phyloP scores from a whole-genome alignment of 2,888 invertebrate genomes.

The Chouioia cunea region DNA sequence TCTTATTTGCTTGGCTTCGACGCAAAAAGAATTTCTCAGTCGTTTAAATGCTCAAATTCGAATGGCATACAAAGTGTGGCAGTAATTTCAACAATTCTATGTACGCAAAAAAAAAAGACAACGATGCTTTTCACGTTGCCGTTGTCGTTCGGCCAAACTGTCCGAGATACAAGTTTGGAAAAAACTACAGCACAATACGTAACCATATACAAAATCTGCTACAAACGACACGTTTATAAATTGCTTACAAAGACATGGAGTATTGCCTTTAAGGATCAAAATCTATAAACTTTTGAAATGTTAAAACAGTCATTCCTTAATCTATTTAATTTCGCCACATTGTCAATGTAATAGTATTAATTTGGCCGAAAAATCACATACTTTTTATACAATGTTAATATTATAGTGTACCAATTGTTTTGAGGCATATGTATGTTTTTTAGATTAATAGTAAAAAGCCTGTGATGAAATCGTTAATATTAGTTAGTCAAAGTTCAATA shows the following conservation, averaged over 20 bases:
- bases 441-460: no score
- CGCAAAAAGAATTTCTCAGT: no score
- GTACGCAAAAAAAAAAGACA: conserved; percentile 13
- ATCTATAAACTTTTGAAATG: background rate
- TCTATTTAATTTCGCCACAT: background rate
- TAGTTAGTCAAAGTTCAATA: background rate
- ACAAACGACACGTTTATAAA: conserved; percentile 18
- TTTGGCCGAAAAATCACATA: conserved; percentile 5
- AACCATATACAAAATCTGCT: background rate
- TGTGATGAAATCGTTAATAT: no score
- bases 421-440: no score
- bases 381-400: no score
- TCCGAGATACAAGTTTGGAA: conserved; percentile 8
- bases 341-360: background rate
- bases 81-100: conserved; percentile 14
- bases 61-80: no score
- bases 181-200: conserved; percentile 3
- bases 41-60: no score
- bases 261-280: background rate
- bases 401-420: no score
- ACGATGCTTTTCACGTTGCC: background rate
- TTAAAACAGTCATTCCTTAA: no score
- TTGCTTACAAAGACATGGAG: conserved; percentile 20
- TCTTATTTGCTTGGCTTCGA: no score
- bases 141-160: conserved; percentile 5